Percentiles rank a stretch among this genome's conserved stretches.
Evolutionary conservation across 2,888 invertebrate genomes (phyloP).

Genomic region (Ommatoiulus sabulosus): DNA sequence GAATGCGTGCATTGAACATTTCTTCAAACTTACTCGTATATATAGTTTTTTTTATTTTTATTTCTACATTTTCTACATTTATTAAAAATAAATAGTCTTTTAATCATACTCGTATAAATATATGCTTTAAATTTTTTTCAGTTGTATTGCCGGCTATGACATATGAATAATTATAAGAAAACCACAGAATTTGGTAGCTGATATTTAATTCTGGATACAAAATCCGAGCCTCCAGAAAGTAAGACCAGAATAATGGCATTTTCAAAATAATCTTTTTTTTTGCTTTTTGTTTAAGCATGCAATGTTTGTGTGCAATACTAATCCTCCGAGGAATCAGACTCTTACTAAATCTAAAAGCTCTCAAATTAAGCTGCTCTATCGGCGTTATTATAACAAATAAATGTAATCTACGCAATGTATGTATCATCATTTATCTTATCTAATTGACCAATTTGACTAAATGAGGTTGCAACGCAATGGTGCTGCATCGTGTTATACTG

Average conservation of each 20-base stretch:
- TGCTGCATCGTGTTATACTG: not conserved
- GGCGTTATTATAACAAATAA: not conserved
- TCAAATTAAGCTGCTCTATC: not conserved
- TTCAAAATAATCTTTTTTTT: not conserved
- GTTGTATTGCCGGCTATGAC: too few species aligned
- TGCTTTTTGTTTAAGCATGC: not conserved
- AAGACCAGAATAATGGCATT: not conserved
- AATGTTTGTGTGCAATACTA: not conserved
- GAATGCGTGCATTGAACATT: too few species aligned
- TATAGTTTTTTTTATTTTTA: too few species aligned
- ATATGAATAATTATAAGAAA: too few species aligned
- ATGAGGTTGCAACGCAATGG: not conserved
- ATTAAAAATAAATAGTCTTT: too few species aligned
- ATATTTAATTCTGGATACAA: too few species aligned
- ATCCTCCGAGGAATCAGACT: not conserved
- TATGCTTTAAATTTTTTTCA: too few species aligned
- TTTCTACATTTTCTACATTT: too few species aligned
- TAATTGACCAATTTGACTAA: not conserved
- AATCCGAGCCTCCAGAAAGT: not conserved
- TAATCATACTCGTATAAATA: too few species aligned
- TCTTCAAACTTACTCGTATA: too few species aligned
- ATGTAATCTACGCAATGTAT: not conserved
- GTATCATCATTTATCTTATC: not conserved
- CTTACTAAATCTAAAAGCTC: not conserved
- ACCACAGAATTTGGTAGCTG: too few species aligned